Percentiles rank a stretch among this genome's conserved stretches.
Evolutionary conservation across 2,113 vertebrate species (phyloP).

Genomic region (Gavialis gangeticus): DNA sequence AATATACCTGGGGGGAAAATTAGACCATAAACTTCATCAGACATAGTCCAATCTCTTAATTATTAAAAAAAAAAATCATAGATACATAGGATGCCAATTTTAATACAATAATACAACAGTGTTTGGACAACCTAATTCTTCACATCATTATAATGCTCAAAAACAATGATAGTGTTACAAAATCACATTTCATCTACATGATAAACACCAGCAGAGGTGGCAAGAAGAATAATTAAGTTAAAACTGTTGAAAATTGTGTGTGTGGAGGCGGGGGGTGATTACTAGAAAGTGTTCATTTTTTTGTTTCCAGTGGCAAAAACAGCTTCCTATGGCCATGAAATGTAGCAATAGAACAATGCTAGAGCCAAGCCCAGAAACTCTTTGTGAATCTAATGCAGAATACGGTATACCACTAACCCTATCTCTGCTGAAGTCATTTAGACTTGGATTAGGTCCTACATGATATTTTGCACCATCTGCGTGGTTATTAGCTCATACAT

Average conservation of each 20-base stretch:
- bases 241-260: background rate
- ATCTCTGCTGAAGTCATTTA: background rate
- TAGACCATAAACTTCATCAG: background rate
- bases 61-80: background rate
- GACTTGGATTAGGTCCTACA: conserved; percentile 13
- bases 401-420: background rate
- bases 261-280: background rate
- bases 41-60: background rate
- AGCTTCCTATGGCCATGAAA: background rate
- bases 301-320: background rate
- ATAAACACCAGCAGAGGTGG: background rate
- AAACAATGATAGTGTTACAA: background rate
- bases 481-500: conserved; percentile 8
- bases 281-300: background rate
- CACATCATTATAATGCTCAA: background rate
- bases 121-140: background rate
- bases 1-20: background rate
- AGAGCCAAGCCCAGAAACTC: background rate
- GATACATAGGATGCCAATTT: background rate
- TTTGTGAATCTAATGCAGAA: background rate
- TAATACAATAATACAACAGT: background rate
- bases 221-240: background rate
- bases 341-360: background rate
- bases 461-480: background rate
- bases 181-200: background rate